These are phyloP conservation scores for Pachydiplax longipennis DNA, from an alignment of 2,888 invertebrate genomes.

Conservation along the genomic window DNA sequence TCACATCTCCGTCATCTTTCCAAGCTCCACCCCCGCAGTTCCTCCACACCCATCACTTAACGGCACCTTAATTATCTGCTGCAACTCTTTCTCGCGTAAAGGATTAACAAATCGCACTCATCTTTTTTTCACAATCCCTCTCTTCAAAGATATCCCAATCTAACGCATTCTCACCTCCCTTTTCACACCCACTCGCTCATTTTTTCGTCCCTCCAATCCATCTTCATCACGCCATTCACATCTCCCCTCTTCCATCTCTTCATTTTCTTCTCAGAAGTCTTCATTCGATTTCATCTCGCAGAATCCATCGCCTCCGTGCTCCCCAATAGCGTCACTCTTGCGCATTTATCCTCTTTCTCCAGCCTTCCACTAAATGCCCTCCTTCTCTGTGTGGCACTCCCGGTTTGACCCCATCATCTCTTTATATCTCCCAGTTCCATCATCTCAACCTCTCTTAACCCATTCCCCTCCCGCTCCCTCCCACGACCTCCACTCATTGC, in stretches of 20 bases:
- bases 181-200: background rate
- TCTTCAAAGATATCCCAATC: background rate
- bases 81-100: background rate
- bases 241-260: background rate
- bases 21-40: background rate
- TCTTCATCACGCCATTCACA: slow-evolving; percentile 21
- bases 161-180: background rate
- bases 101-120: background rate
- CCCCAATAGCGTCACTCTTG: too few species aligned
- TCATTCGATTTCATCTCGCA: background rate
- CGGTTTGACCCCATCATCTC: slow-evolving; percentile 27
- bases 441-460: background rate
- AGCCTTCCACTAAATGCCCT: background rate
- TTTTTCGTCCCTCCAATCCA: background rate
- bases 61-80: background rate
- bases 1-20: background rate
- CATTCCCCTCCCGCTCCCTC: background rate
- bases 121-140: too few species aligned
- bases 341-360: background rate
- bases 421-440: background rate
- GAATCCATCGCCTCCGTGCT: too few species aligned
- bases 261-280: background rate
- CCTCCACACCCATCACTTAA: background rate
- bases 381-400: background rate
- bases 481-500: slow-evolving; percentile 24